phyloP scores from a whole-genome alignment of 2,113 vertebrate genomes.

The Psephotus haematonotus region DNA sequence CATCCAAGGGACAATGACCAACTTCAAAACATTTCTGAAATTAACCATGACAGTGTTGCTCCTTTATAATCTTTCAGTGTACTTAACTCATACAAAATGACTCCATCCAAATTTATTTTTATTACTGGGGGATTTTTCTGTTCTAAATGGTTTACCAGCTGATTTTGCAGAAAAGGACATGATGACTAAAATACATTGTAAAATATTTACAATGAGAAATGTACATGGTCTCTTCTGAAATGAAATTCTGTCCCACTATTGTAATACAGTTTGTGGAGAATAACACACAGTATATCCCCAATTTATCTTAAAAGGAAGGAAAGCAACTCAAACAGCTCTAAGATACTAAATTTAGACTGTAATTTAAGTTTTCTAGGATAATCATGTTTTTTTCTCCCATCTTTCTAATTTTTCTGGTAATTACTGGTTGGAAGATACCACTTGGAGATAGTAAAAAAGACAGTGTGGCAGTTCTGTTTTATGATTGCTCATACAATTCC shows the following conservation, averaged over 20 bases:
- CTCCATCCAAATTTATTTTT: not conserved
- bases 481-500: not conserved
- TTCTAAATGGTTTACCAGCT: not conserved
- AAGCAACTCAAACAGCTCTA: not conserved
- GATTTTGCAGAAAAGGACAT: not conserved
- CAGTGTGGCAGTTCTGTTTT: not conserved
- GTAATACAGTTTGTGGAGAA: not conserved
- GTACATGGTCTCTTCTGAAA: not conserved
- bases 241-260: not conserved
- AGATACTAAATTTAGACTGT: not conserved
- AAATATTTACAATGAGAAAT: not conserved
- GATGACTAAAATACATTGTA: not conserved
- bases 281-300: not conserved
- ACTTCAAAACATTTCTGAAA: conserved; percentile 50
- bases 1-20: not conserved
- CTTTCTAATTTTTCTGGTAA: not conserved
- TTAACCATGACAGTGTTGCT: conserved; percentile 4
- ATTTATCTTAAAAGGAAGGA: not conserved
- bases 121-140: not conserved
- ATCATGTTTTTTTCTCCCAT: not conserved
- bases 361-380: not conserved
- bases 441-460: conserved; percentile 21
- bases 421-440: not conserved
- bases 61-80: not conserved
- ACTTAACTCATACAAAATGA: not conserved